phyloP scores from a whole-genome alignment of 2,113 vertebrate genomes.

The Ovis canadensis region DNA sequence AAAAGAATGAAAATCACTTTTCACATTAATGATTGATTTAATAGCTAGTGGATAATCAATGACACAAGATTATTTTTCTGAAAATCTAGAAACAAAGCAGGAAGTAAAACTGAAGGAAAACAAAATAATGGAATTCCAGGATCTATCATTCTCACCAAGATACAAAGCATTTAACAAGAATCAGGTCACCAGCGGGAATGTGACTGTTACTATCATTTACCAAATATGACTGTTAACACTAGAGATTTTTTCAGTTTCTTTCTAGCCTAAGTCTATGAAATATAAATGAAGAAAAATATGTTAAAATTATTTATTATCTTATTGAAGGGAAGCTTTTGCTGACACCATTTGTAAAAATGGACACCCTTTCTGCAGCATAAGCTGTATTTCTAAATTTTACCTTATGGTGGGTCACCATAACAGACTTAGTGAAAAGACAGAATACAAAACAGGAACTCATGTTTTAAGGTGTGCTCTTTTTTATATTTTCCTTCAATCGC shows the following conservation, averaged over 20 bases:
- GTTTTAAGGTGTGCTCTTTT: neutral
- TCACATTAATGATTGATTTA: neutral
- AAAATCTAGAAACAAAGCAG: neutral
- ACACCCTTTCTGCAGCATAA: neutral
- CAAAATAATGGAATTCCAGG: neutral
- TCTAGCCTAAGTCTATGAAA: neutral
- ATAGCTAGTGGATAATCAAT: neutral
- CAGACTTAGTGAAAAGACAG: neutral
- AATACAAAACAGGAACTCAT: neutral
- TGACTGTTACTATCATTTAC: neutral
- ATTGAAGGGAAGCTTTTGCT: neutral
- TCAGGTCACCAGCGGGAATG: neutral
- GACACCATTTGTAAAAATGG: neutral
- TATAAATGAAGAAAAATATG: neutral
- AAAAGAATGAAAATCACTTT: neutral
- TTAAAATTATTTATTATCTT: neutral
- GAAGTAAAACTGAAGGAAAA: conserved; percentile 20
- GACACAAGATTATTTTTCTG: neutral
- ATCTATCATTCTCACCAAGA: neutral
- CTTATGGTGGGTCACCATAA: neutral
- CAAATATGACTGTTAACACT: neutral
- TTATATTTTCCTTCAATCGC: neutral
- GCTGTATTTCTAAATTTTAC: neutral
- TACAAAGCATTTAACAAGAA: neutral
- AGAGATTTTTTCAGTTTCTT: neutral